Evolutionary conservation across 2,888 invertebrate genomes (phyloP).

Genomic region (Parascotia fuliginaria): DNA sequence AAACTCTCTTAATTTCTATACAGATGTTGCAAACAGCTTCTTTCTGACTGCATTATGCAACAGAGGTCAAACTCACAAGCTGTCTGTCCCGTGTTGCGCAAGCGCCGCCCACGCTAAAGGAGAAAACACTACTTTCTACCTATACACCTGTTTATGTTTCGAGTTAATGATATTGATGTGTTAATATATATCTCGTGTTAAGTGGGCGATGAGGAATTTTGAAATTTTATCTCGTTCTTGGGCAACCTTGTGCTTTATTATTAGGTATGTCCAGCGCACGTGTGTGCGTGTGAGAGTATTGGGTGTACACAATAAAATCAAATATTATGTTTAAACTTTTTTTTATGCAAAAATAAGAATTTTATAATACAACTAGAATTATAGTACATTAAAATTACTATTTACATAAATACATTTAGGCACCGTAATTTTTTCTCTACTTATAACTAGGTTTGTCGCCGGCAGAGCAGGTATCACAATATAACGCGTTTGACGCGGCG

Average conservation of each 20-base stretch:
- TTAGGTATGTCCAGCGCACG: neutral
- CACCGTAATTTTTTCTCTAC: constrained; percentile 86
- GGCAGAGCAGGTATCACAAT: constrained; percentile 84
- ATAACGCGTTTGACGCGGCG: constrained; percentile 62
- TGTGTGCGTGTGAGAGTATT: neutral
- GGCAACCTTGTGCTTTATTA: constrained; percentile 11
- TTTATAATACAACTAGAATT: constrained; percentile 83
- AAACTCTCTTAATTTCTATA: constrained; percentile 76
- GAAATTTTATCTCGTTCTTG: constrained; percentile 22
- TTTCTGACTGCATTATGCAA: constrained; percentile 75
- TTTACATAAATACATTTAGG: constrained; percentile 87
- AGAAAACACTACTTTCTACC: constrained; percentile 78
- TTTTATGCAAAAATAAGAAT: constrained; percentile 81
- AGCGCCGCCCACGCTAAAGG: constrained; percentile 59
- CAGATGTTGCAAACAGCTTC: constrained; percentile 71
- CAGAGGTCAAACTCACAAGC: constrained; percentile 71
- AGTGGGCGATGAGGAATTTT: constrained; percentile 26
- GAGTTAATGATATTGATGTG: constrained; percentile 55
- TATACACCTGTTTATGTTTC: constrained; percentile 59
- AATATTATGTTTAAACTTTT: constrained; percentile 53
- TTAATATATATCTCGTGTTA: constrained; percentile 40
- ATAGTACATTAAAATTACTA: constrained; percentile 84
- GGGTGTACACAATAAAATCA: constrained; percentile 22
- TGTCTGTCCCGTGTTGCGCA: constrained; percentile 64
- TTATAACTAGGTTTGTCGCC: constrained; percentile 81